Evolutionary conservation across 2,797 vertebrate genomes (phyloP).

Genomic region (Bovichtus diacanthus): DNA sequence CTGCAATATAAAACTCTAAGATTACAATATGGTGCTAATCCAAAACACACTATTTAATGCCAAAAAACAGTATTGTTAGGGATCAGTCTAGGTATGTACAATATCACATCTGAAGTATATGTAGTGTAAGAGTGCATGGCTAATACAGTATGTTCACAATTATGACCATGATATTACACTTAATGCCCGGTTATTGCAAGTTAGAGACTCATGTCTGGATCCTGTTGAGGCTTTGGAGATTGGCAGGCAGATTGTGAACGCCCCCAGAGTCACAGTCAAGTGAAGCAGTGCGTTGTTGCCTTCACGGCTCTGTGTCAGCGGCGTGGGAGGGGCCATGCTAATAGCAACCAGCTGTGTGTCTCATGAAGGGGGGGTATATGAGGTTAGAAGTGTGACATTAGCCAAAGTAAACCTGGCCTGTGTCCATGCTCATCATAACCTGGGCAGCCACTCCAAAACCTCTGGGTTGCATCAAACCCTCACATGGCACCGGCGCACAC

Average conservation of each 20-base stretch:
- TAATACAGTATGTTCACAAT: background rate
- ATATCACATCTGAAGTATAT: background rate
- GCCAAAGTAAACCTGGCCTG: constrained; percentile 81
- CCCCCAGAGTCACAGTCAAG: constrained; percentile 38
- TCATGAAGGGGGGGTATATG: constrained; percentile 68
- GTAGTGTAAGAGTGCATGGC: background rate
- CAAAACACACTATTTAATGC: background rate
- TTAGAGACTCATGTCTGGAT: constrained; percentile 19
- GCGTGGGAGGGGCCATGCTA: constrained; percentile 57
- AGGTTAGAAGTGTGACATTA: constrained; percentile 72
- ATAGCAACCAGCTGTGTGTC: constrained; percentile 78
- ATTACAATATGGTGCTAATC: background rate
- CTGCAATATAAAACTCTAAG: no score
- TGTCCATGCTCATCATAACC: constrained; percentile 70
- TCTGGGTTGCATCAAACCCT: constrained; percentile 57
- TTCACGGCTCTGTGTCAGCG: constrained; percentile 41
- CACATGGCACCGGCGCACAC: constrained; percentile 46
- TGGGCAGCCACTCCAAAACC: constrained; percentile 52
- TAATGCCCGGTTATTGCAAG: background rate
- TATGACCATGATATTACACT: background rate
- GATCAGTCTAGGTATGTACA: no score
- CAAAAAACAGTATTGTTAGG: background rate
- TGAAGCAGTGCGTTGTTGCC: constrained; percentile 50
- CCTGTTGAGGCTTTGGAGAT: constrained; percentile 32
- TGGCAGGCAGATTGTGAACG: constrained; percentile 21